Evolutionary conservation across 2,797 vertebrate species (phyloP), one percentile per base, ranked within the genome.

Genomic region (Tolypeutes matacus): DNA sequence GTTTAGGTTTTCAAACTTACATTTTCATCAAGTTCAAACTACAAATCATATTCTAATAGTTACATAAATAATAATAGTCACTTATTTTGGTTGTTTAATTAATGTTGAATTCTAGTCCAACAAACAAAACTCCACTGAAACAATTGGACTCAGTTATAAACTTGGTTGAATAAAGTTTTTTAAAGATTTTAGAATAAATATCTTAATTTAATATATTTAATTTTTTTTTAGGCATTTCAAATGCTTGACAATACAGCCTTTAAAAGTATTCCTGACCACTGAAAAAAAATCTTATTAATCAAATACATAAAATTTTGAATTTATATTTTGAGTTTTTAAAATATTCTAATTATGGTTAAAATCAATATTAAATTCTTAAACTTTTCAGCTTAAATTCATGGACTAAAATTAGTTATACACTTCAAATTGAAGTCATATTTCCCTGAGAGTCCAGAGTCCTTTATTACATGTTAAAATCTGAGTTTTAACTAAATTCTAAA

Each of bases 381-480:
- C 9, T 81, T 62, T 92, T 46, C 13, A 83, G 49, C 9, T 78
- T 69, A 95, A 86, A 91, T 56, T 91, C 42, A 86, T 27, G 65
- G 65, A 82, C 25, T 91, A 77, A 93, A 96, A 65, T 86, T 75
- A 72, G 15, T 42, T 92, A 73, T 51, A 49, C 12, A 81, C 29
- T 82, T 93, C 67, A 94, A 81, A 85, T 23, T 82, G 36, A 95
- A 81, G 39, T 88, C 39, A 53, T 67, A 18, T 81, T 93, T 92
- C 62, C 29, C 75, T 86, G 27, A 91, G 31, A 91, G 27, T 21
- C 58, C 69, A 89, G 76, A 69, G 83, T 93, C 34, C 77, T 96
- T 96, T 82, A 34, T 96, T 82, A 34, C 4, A 67, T 81, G 34
- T 36, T 81, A 65, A 91, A 51, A 51, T 2, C n/a, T 53, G 62